Percentiles rank a stretch among this genome's conserved stretches.
These are phyloP conservation scores for Gymnodraco acuticeps DNA, from an alignment of 2,797 vertebrate species.

Conservation along the genomic window DNA sequence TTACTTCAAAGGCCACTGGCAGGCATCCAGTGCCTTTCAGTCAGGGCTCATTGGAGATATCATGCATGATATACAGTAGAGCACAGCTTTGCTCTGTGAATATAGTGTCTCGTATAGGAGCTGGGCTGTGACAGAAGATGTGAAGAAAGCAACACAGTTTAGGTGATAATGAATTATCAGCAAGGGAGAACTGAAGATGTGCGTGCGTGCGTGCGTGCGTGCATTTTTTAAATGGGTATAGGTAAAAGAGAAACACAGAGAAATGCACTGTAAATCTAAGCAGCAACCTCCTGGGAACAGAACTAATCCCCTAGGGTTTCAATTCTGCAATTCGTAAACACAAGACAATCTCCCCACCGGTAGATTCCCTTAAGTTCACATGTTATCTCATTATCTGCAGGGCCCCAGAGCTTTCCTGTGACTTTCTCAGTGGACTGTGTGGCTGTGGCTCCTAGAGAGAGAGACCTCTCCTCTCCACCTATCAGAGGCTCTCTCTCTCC, in stretches of 20 bases:
- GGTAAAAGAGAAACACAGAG: slow-evolving; percentile 7
- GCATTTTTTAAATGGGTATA: neutral
- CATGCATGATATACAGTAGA: slow-evolving; percentile 54
- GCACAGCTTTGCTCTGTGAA: slow-evolving; percentile 57
- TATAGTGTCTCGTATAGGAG: slow-evolving; percentile 31
- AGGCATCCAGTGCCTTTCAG: slow-evolving; percentile 58
- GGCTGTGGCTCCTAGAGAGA: no score
- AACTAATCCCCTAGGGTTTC: slow-evolving; percentile 48
- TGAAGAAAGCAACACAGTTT: slow-evolving; percentile 39
- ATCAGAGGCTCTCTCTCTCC: slow-evolving; percentile 18
- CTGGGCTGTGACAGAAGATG: slow-evolving; percentile 33
- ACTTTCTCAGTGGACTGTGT: slow-evolving; percentile 27
- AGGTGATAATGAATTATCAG: slow-evolving; percentile 54
- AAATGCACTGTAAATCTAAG: slow-evolving; percentile 37
- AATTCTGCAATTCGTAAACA: slow-evolving; percentile 35
- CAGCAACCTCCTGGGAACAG: slow-evolving; percentile 50
- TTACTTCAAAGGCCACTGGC: slow-evolving; percentile 72
- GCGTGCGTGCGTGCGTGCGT: neutral
- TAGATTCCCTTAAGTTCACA: slow-evolving; percentile 57
- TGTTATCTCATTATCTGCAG: slow-evolving; percentile 63
- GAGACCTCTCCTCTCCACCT: no score
- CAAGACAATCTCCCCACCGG: slow-evolving; percentile 51
- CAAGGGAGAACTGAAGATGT: slow-evolving; percentile 25
- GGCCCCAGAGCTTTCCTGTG: slow-evolving; percentile 27
- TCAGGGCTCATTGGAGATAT: slow-evolving; percentile 63